Evolutionary conservation across 2,888 invertebrate species (phyloP).

Genomic region (Hydriomena furcata): DNA sequence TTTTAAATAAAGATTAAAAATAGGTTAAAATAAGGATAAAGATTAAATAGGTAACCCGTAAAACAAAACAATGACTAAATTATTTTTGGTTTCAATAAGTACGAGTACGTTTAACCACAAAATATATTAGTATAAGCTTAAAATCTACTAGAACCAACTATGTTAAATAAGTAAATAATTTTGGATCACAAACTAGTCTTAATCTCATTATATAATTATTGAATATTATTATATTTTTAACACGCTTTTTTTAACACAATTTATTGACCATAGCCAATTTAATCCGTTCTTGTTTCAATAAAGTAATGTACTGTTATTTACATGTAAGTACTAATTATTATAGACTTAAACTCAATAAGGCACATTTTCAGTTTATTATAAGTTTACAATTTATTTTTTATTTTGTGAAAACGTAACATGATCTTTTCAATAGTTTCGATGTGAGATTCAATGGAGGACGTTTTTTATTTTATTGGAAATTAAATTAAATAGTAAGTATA

Average conservation of each 20-base stretch:
- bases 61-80: constrained; percentile 31
- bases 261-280: neutral
- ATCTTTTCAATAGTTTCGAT: constrained; percentile 7
- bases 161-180: constrained; percentile 3
- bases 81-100: constrained; percentile 33
- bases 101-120: constrained; percentile 17
- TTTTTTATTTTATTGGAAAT: neutral
- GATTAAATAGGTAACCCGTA: constrained; percentile 18
- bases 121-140: constrained; percentile 6
- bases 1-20: too few species aligned
- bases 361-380: constrained; percentile 29
- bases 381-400: constrained; percentile 1
- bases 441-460: constrained; percentile 4
- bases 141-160: neutral
- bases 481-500: too few species aligned
- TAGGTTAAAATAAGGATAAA: too few species aligned
- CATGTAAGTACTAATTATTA: neutral
- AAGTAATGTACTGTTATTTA: constrained; percentile 7
- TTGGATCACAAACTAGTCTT: too few species aligned
- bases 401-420: neutral
- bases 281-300: neutral
- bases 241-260: too few species aligned
- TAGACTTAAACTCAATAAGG: constrained; percentile 31
- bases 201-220: too few species aligned
- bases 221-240: too few species aligned